These are phyloP conservation scores for Cotesia typhae DNA, from an alignment of 1,140 invertebrate genomes.

Conservation along the genomic window DNA sequence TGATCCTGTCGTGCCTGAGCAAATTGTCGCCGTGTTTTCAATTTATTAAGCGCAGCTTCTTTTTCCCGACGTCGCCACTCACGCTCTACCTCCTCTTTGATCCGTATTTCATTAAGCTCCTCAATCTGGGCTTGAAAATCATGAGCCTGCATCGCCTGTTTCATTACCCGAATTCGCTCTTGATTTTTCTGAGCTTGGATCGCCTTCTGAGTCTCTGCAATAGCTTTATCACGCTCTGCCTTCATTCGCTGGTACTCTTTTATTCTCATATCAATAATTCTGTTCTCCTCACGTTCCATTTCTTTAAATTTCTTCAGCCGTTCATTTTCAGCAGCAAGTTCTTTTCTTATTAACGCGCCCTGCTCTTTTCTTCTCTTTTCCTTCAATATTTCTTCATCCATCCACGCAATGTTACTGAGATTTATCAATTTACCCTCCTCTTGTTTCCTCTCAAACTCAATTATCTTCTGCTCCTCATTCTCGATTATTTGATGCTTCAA, in stretches of 20 bases:
- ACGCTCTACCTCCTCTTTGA: constrained; percentile 69
- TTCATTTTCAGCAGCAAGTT: constrained; percentile 68
- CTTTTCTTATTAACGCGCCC: constrained; percentile 62
- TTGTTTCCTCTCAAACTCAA: constrained; percentile 72
- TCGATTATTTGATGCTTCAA: constrained; percentile 69
- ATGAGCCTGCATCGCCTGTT: constrained; percentile 57
- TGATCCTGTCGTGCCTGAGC: constrained; percentile 62
- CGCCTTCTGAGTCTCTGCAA: constrained; percentile 57
- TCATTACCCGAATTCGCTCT: constrained; percentile 62
- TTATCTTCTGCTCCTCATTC: constrained; percentile 68
- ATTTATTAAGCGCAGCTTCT: constrained; percentile 62
- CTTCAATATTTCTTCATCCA: constrained; percentile 66
- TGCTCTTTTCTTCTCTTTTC: constrained; percentile 56
- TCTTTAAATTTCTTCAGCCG: constrained; percentile 67
- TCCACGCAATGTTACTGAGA: constrained; percentile 65
- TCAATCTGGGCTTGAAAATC: constrained; percentile 63
- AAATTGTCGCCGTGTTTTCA: constrained; percentile 64
- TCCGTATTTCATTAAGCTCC: constrained; percentile 65
- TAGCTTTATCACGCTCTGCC: constrained; percentile 66
- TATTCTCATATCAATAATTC: constrained; percentile 70
- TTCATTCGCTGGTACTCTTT: constrained; percentile 70
- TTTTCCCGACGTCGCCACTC: constrained; percentile 67
- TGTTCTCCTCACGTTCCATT: constrained; percentile 69
- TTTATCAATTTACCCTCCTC: constrained; percentile 73
- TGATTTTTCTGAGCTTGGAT: constrained; percentile 62